Base-by-base conservation (phyloP, 92 coral and sea anemone genomes). In the Parazoanthus swiftii region DNA sequence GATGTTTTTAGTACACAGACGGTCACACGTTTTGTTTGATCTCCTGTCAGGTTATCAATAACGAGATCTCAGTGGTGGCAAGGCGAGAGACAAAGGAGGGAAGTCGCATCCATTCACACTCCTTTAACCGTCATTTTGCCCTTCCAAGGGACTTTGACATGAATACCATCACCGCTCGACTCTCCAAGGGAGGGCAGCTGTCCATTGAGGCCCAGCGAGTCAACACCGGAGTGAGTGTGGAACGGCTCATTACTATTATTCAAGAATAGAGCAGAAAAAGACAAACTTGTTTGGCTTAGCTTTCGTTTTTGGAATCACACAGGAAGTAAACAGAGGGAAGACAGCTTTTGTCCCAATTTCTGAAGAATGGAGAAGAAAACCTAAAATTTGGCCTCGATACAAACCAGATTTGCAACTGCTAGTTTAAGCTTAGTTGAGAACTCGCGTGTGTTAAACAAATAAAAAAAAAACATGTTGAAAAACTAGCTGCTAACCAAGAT, bases 111-210 rank as follows among this genome's bases (percentile, higher is more conserved):
- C 94, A 94, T 15, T 91, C 93, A 48, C 97, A 94, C 14, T 94
- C 94, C 51, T 97, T 94, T 80, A 96, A 94, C 81, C 93, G 98
- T 5, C 93, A 93, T 46, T 95, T 97, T 85, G 93, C 96, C 73
- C 88, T 97, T 89, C 99, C 99, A 20, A 90, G 90, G 68, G 99
- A 95, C 33, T 98, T 97, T 36, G 97, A 97, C 68, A 92, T 93
- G 92, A 93, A 80, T 23, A 89, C 93, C 6, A 91, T 97, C 33
- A 87, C 91, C 13, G 95, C 99, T 18, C 90, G 93, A 13, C 89
- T 95, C 20, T 92, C 92, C 76, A 96, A 95, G 72, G 94, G 92
- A 36, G 99, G 99, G 23, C 90, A 93, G 48, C 86, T 97, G 79
- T 91, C 92, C 77, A 93, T 97, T 46, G 95, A 95, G 63, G 98